These are phyloP conservation scores for Erebia epiphron DNA, from an alignment of 2,888 invertebrate genomes.

Conservation along the genomic window DNA sequence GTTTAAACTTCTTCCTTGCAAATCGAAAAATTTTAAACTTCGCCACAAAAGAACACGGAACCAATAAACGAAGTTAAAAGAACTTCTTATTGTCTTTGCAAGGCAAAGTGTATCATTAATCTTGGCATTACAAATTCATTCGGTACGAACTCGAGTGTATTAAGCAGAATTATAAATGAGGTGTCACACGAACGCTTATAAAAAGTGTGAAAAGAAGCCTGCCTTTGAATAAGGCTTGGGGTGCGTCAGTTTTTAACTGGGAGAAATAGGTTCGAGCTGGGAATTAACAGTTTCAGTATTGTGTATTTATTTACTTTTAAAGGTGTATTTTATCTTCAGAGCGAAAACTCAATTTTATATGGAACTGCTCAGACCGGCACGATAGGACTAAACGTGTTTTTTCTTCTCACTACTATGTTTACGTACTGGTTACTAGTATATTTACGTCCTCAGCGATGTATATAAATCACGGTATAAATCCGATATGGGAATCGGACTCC, in stretches of 20 bases:
- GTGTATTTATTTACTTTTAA: too few species aligned
- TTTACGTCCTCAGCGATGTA: too few species aligned
- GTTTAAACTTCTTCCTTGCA: slow-evolving; percentile 3
- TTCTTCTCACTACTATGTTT: too few species aligned
- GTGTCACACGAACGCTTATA: slow-evolving; percentile 72
- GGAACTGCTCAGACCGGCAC: too few species aligned
- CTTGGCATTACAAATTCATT: slow-evolving; percentile 81
- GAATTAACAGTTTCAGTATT: slow-evolving; percentile 46
- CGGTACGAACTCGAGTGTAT: slow-evolving; percentile 79
- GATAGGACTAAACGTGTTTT: too few species aligned
- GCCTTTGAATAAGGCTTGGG: slow-evolving; percentile 59
- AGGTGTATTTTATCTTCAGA: too few species aligned
- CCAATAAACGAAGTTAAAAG: slow-evolving; percentile 21
- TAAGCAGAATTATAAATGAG: slow-evolving; percentile 81
- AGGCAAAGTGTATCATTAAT: slow-evolving; percentile 55
- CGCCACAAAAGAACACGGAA: slow-evolving; percentile 23
- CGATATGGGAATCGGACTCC: too few species aligned
- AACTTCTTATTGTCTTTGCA: slow-evolving; percentile 28
- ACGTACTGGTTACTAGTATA: too few species aligned
- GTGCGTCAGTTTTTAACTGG: slow-evolving; percentile 68
- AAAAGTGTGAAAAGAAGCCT: slow-evolving; percentile 70
- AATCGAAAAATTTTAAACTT: slow-evolving; percentile 13
- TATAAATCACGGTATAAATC: too few species aligned
- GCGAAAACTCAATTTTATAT: too few species aligned
- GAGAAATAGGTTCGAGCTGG: slow-evolving; percentile 56